These are phyloP conservation scores for Anastrepha obliqua DNA, from an alignment of 1,140 invertebrate species.

Conservation along the genomic window DNA sequence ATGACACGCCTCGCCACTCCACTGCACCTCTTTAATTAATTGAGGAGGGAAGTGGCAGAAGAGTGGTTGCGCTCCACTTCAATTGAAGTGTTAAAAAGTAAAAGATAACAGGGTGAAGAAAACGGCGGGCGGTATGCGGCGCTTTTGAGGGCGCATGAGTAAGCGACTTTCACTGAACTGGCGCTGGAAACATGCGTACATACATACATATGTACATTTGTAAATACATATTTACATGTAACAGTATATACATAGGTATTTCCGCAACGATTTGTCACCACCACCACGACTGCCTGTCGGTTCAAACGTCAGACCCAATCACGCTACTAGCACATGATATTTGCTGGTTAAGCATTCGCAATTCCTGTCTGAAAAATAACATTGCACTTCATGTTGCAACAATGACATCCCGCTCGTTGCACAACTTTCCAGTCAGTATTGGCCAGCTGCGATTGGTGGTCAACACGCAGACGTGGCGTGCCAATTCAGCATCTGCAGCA, in stretches of 20 bases:
- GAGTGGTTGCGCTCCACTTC: not conserved
- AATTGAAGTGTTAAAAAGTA: not conserved
- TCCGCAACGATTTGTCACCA: not conserved
- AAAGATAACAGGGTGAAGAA: not conserved
- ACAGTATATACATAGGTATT: not conserved
- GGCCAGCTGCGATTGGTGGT: slow-evolving; percentile 5
- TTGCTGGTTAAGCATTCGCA: not conserved
- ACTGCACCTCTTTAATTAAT: not conserved
- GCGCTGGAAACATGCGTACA: not conserved
- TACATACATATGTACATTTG: not conserved
- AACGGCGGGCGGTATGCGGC: not conserved
- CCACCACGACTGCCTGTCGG: not conserved
- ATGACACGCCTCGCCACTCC: not conserved
- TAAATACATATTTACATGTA: not conserved
- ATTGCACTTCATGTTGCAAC: not conserved
- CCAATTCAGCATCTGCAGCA: slow-evolving; percentile 24
- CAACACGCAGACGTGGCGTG: slow-evolving; percentile 49
- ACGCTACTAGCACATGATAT: slow-evolving; percentile 13
- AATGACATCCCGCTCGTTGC: not conserved
- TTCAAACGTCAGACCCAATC: not conserved
- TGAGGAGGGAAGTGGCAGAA: not conserved
- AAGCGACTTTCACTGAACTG: slow-evolving; percentile 40
- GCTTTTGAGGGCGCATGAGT: slow-evolving; percentile 34
- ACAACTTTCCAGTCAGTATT: slow-evolving; percentile 5
- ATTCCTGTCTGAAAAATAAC: slow-evolving; percentile 16